Percentiles rank a stretch among this genome's conserved stretches.
phyloP scores from a whole-genome alignment of 2,113 vertebrate species.

The Oncorhynchus keta region DNA sequence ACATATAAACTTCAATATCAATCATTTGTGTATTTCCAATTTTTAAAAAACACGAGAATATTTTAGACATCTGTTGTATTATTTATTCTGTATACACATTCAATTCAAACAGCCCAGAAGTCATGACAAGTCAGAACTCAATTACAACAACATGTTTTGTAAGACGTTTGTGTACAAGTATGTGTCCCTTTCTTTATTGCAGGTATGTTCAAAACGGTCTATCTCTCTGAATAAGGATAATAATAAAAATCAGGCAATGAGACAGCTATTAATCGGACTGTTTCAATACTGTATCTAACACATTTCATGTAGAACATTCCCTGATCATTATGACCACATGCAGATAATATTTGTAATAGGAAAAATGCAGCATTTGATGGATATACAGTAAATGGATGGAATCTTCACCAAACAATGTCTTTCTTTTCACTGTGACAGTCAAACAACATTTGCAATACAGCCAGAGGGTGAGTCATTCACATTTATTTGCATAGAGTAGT shows the following conservation, averaged over 20 bases:
- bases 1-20: background rate
- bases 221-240: background rate
- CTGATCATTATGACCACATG: too few relatives aligned
- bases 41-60: background rate
- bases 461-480: background rate
- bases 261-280: background rate
- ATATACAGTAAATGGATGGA: background rate
- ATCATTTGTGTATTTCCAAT: background rate
- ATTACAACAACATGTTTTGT: background rate
- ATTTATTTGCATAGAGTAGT: conserved; percentile 13
- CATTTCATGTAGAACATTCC: background rate
- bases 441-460: background rate
- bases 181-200: background rate
- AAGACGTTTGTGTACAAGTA: background rate
- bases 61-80: conserved; percentile 26
- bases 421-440: background rate
- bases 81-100: background rate
- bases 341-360: too few relatives aligned
- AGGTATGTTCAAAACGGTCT: background rate
- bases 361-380: background rate
- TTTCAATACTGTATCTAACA: background rate
- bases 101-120: background rate
- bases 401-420: background rate
- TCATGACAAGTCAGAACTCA: background rate
- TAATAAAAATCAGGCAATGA: background rate